A percentile compares a stretch with the other conserved stretches of the same genome.
These are phyloP conservation scores for Sipha maydis DNA, from an alignment of 2,888 invertebrate genomes.

Conservation along the genomic window DNA sequence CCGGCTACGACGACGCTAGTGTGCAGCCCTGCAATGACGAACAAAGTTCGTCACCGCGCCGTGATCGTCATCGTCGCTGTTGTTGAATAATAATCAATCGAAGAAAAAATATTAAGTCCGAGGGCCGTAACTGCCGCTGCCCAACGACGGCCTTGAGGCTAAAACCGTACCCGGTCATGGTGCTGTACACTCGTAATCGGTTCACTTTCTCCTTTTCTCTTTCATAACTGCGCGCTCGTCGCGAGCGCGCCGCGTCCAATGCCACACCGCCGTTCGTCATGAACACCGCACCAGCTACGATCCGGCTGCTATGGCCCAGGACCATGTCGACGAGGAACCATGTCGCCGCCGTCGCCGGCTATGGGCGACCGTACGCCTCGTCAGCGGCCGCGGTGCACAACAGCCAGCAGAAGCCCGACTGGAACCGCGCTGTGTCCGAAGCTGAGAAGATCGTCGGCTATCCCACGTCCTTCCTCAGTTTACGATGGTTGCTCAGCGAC, in stretches of 20 bases:
- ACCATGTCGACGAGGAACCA: constrained; percentile 4
- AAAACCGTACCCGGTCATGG: constrained; percentile 37
- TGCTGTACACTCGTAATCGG: constrained; percentile 32
- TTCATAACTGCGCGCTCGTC: constrained; percentile 61
- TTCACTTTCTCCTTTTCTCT: constrained; percentile 65
- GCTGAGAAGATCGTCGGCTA: constrained; percentile 97
- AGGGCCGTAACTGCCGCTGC: neutral
- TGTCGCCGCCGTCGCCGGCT: neutral
- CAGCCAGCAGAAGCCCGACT: constrained; percentile 74
- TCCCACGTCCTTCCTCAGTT: constrained; percentile 90
- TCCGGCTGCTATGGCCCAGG: constrained; percentile 53
- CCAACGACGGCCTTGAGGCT: constrained; percentile 41
- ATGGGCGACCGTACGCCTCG: constrained; percentile 32
- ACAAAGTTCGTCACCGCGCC: too few species aligned
- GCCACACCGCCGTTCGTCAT: constrained; percentile 45
- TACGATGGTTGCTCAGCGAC: constrained; percentile 93
- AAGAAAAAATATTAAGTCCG: neutral
- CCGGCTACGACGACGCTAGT: too few species aligned
- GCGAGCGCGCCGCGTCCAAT: constrained; percentile 30
- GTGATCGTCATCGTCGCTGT: too few species aligned
- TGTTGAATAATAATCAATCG: too few species aligned
- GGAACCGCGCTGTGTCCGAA: constrained; percentile 92
- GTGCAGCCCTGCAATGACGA: too few species aligned
- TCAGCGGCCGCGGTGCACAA: constrained; percentile 51
- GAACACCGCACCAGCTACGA: constrained; percentile 40